These are phyloP conservation scores for Axis porcinus DNA, from an alignment of 2,113 vertebrate species.

Conservation along the genomic window DNA sequence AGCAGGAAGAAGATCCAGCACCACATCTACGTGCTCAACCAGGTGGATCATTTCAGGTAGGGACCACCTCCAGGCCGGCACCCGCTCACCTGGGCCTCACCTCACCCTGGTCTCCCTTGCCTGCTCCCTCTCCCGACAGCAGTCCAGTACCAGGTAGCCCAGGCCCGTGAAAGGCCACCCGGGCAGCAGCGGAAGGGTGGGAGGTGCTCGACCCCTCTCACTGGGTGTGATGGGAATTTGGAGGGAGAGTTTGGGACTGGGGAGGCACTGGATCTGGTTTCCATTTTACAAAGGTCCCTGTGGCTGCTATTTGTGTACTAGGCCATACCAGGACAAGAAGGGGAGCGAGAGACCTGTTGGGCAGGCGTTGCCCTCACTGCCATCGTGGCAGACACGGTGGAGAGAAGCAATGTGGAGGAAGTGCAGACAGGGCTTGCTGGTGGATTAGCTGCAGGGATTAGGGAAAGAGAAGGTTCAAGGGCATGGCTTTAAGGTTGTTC, in stretches of 20 bases:
- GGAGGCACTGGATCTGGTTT: not conserved
- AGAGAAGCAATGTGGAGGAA: not conserved
- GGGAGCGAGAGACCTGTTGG: not conserved
- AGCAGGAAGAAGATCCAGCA: constrained; percentile 93
- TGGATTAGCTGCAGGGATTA: not conserved
- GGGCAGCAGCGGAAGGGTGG: not conserved
- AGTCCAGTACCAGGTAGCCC: not conserved
- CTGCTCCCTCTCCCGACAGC: not conserved
- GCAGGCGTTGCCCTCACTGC: not conserved
- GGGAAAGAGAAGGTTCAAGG: not conserved
- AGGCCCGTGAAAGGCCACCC: not conserved
- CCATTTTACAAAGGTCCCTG: not conserved
- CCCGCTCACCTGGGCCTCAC: not conserved
- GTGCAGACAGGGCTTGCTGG: not conserved
- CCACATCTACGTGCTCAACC: constrained; percentile 93
- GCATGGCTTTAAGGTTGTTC: not conserved
- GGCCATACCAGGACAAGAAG: not conserved
- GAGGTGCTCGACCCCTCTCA: not conserved
- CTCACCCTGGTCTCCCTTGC: not conserved
- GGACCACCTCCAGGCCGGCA: not conserved
- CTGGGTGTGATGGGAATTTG: not conserved
- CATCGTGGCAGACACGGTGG: not conserved
- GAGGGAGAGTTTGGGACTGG: not conserved
- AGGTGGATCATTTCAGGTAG: constrained; percentile 96
- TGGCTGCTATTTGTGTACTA: not conserved